Evolutionary conservation across 2,113 vertebrate species (phyloP).

Genomic region (human (Homo sapiens)): GRCh38 chr18:13597001-13597500

Average conservation of each 20-base stretch:
- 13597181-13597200: background rate
- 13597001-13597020: background rate
- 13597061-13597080: background rate
- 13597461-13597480: background rate
- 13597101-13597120: background rate
- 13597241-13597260: background rate
- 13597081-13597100: background rate
- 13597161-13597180: background rate
- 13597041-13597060: background rate
- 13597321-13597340: background rate
- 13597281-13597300: background rate
- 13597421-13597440: background rate
- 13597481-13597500: background rate
- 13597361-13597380: background rate
- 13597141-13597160: background rate
- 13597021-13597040: background rate
- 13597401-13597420: background rate
- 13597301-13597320: background rate
- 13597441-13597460: background rate
- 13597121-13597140: background rate
- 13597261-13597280: background rate
- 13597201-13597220: background rate
- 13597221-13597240: background rate
- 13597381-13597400: no score
- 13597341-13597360: background rate